phyloP scores from a whole-genome alignment of 2,888 invertebrate species.

The Dryomyza anilis region DNA sequence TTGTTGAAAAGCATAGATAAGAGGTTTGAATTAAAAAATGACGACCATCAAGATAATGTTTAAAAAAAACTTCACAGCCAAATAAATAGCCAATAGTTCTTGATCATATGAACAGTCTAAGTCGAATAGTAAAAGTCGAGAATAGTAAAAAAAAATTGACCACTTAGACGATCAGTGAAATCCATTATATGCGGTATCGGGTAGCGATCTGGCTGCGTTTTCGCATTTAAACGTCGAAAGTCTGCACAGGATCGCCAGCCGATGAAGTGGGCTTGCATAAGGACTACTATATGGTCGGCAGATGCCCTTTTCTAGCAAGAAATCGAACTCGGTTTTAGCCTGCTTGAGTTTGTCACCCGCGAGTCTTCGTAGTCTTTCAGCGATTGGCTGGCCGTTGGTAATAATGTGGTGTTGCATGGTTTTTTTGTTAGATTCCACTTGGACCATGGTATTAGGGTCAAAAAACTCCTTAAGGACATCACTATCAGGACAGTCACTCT shows the following conservation, averaged over 20 bases:
- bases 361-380: constrained; percentile 16
- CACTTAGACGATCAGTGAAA: not conserved
- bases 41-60: constrained; percentile 34
- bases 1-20: constrained; percentile 44
- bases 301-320: not conserved
- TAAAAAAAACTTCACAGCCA: constrained; percentile 41
- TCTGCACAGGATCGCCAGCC: constrained; percentile 2
- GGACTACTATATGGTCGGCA: not conserved
- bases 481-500: too few species aligned
- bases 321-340: not conserved
- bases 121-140: not conserved
- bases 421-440: too few species aligned
- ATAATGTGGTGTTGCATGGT: constrained; percentile 19
- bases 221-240: not conserved
- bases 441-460: too few species aligned
- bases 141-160: not conserved
- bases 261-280: not conserved
- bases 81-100: constrained; percentile 12
- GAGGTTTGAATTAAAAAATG: constrained; percentile 31
- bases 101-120: constrained; percentile 20
- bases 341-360: not conserved
- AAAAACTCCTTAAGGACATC: not conserved
- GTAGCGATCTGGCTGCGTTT: constrained; percentile 4
- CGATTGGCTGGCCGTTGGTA: constrained; percentile 23
- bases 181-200: not conserved